These are phyloP conservation scores for Nesometra sesokonis DNA, from an alignment of 35 echinoderm and acorn worm genomes.

Conservation along the genomic window DNA sequence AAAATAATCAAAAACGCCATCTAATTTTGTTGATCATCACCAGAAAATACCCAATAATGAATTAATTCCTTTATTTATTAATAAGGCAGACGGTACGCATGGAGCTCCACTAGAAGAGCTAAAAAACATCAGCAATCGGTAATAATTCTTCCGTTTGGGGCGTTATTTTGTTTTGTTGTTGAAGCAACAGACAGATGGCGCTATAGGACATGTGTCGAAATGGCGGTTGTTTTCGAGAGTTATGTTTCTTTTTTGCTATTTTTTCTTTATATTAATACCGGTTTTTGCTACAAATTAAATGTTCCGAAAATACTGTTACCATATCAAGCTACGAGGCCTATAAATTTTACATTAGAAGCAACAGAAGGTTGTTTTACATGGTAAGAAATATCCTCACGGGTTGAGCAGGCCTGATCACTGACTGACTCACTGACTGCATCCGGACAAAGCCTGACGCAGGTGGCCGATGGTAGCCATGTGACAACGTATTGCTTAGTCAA, in stretches of 20 bases:
- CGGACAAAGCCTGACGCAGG: no score
- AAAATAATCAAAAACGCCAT: no score
- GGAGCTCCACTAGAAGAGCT: no score
- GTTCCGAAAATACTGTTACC: conserved; percentile 86
- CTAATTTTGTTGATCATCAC: no score
- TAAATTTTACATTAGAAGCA: conserved; percentile 91
- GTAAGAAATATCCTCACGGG: conserved; percentile 37
- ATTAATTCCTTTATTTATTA: no score
- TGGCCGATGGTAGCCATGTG: neutral
- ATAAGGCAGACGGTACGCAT: no score
- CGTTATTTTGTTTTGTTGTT: neutral
- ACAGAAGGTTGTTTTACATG: conserved; percentile 78
- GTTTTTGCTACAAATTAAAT: conserved; percentile 56
- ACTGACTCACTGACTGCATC: no score
- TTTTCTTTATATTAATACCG: neutral
- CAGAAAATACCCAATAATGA: no score
- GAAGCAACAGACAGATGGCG: neutral
- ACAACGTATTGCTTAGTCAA: neutral
- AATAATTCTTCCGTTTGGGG: no score
- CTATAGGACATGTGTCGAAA: neutral
- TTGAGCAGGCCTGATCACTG: no score
- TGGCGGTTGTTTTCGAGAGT: neutral
- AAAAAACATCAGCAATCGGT: no score
- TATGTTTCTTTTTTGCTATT: neutral
- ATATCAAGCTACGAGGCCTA: conserved; percentile 69